Conservation (phyloP, 2,888 invertebrate species). For the Thereva nobilitata region DNA sequence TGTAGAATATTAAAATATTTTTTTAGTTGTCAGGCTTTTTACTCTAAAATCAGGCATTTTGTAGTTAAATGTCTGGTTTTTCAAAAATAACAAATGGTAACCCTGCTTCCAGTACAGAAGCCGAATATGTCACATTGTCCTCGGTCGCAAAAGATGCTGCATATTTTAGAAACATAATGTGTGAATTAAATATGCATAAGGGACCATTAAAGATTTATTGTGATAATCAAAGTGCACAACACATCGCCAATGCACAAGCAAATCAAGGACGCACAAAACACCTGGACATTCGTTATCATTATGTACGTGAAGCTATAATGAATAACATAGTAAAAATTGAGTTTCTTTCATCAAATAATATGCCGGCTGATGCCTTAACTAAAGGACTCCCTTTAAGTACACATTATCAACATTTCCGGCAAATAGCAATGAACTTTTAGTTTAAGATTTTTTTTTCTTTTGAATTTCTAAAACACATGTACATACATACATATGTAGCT, state of each 20-base stretch:
- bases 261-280: not conserved
- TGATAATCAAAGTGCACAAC: not conserved
- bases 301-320: not conserved
- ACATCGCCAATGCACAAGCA: not conserved
- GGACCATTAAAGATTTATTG: not conserved
- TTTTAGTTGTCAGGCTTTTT: no score
- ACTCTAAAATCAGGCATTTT: no score
- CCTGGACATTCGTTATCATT: conserved; percentile 3
- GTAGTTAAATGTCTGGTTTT: no score
- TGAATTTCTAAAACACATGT: no score
- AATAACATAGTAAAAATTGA: not conserved
- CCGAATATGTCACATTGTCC: conserved; percentile 39
- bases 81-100: no score
- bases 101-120: conserved; percentile 42
- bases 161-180: not conserved
- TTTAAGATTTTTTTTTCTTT: no score
- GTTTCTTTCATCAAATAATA: not conserved
- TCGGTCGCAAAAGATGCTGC: not conserved
- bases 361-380: conserved; percentile 23
- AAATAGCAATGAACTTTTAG: no score
- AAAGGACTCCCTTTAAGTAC: conserved; percentile 9
- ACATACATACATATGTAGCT: no score
- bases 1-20: no score
- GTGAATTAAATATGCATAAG: not conserved
- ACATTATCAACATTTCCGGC: no score